Conservation (phyloP, 2,797 vertebrate species). For the Perodicticus potto region DNA sequence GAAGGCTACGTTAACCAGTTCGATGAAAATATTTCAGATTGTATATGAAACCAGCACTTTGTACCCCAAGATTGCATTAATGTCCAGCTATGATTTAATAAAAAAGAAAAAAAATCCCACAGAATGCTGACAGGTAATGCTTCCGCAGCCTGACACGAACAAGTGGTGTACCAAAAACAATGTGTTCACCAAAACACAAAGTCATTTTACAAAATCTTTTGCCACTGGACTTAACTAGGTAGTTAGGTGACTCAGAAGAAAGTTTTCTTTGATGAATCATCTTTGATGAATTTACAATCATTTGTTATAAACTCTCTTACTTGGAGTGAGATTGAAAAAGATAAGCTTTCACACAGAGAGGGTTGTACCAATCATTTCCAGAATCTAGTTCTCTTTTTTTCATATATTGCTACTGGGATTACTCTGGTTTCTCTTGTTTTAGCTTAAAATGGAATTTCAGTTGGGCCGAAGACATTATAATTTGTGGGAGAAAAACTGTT, state of each 20-base stretch:
- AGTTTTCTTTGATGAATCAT: neutral
- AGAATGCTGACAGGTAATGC: neutral
- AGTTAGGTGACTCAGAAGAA: constrained; percentile 7
- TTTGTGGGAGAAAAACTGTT: neutral
- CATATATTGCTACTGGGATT: neutral
- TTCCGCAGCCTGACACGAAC: neutral
- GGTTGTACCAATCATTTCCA: constrained; percentile 33
- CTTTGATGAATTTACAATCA: neutral
- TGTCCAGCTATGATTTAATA: too few relatives aligned
- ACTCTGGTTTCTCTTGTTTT: constrained; percentile 4
- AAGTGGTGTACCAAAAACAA: neutral
- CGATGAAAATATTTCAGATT: too few relatives aligned
- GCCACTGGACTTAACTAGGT: neutral
- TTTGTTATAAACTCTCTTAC: constrained; percentile 3
- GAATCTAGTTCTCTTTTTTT: neutral
- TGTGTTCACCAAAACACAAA: neutral
- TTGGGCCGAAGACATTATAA: neutral
- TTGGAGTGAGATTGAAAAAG: constrained; percentile 55
- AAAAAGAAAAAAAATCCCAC: neutral
- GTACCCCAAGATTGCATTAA: too few relatives aligned
- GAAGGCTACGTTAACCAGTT: too few relatives aligned
- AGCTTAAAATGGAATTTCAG: constrained; percentile 13
- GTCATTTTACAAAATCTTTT: constrained; percentile 27
- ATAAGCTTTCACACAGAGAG: neutral
- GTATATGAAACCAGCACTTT: too few relatives aligned